Evolutionary conservation across 2,797 vertebrate species (phyloP), one percentile per base, ranked within the genome.

Genomic region (Parauchenoglanis ngamensis): DNA sequence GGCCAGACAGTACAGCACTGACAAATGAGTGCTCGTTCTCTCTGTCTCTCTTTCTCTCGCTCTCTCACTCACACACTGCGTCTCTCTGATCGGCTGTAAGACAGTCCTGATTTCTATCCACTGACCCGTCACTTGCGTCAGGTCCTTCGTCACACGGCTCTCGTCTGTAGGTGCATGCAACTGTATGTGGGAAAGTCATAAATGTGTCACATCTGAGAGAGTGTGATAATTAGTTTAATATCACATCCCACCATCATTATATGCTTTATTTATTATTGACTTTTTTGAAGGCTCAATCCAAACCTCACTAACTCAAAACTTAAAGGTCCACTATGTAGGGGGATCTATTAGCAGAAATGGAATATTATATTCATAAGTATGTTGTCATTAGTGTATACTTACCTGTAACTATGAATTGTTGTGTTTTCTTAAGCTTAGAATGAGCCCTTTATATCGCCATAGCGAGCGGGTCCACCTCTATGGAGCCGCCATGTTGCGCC

Each of bases 21-120:
- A 83, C 72, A 52, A 46, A 63, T 54, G 76, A 89, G 87, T 82
- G 65, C 91, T 93, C 90, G 90, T 92, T 92, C 89, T 93, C 86
- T 75, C 83, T 94, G 88, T 90, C 86, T 89, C 78, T 88, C 76
- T 87, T 75, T 88, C 59, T 86, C 82, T 87, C 90, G n/a, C 85
- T 84, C 85, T 86, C 86, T 82, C 78, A 80, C 63, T 86, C 46
- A 10, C 49, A 15, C 8, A 23, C 28, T 10, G 7, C 25, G 59
- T 83, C 40, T 83, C 21, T 59, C 6, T 61, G 15, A 17, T 77
- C 75, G 54, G 49, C 49, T 17, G 49, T 31, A 56, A 77, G n/a
- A 19, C 49, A 28, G 75, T 54, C 15, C 77, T 25, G 52, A 57
- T 77, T 46, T 78, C 75, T 54, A 46, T 31, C 19, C 75, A 76